These are phyloP conservation scores for Mythimna vitellina DNA, from an alignment of 2,888 invertebrate species.

Conservation along the genomic window DNA sequence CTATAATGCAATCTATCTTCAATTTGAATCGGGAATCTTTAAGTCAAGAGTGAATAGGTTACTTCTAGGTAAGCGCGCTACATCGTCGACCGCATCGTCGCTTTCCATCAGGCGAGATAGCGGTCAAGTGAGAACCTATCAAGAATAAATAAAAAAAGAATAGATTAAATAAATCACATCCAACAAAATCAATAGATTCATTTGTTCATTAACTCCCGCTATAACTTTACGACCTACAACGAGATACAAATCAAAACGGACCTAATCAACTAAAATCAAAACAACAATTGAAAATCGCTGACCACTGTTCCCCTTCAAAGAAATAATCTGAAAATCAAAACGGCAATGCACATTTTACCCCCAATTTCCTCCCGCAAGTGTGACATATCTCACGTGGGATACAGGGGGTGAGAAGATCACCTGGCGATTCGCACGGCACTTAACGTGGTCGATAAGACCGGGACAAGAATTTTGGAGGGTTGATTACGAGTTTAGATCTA, in stretches of 20 bases:
- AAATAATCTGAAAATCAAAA: slow-evolving; percentile 67
- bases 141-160: too few relatives aligned
- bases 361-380: slow-evolving; percentile 72
- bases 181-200: not conserved
- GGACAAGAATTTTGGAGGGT: slow-evolving; percentile 52
- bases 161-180: slow-evolving; percentile 8
- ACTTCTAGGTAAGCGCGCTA: too few relatives aligned
- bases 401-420: slow-evolving; percentile 64
- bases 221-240: slow-evolving; percentile 11
- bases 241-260: slow-evolving; percentile 46
- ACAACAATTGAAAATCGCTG: slow-evolving; percentile 59
- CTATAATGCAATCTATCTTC: not conserved
- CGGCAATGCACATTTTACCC: slow-evolving; percentile 70
- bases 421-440: slow-evolving; percentile 77
- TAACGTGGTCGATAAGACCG: slow-evolving; percentile 64
- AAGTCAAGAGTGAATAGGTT: too few relatives aligned
- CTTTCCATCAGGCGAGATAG: too few relatives aligned
- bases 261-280: slow-evolving; percentile 42
- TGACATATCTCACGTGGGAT: slow-evolving; percentile 64
- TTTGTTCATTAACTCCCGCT: slow-evolving; percentile 9
- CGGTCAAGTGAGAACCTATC: too few relatives aligned
- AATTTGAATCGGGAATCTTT: too few relatives aligned
- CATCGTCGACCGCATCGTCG: too few relatives aligned
- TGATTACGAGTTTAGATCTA: slow-evolving; percentile 50
- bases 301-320: slow-evolving; percentile 42